phyloP scores from a whole-genome alignment of 2,113 vertebrate genomes.

The Malaclemys terrapin region DNA sequence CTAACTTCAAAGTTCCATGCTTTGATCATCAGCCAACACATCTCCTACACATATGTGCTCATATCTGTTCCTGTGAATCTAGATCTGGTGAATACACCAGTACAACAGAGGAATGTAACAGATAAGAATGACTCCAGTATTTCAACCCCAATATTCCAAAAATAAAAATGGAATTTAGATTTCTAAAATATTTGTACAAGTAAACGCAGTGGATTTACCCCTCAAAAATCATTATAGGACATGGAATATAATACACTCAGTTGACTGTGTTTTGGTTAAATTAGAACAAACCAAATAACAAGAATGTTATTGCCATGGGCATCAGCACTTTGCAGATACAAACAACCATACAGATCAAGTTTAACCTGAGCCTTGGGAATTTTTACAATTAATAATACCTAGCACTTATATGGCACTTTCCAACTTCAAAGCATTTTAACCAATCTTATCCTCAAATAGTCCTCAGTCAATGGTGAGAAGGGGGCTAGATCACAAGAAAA shows the following conservation, averaged over 20 bases:
- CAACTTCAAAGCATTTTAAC: no score
- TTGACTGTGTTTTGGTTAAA: neutral
- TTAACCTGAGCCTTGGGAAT: neutral
- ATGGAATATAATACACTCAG: neutral
- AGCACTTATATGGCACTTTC: neutral
- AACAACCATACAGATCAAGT: neutral
- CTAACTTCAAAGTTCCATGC: neutral
- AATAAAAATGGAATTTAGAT: neutral
- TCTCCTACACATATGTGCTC: neutral
- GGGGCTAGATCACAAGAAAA: neutral
- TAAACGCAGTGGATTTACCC: neutral
- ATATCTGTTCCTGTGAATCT: neutral
- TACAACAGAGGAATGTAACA: neutral
- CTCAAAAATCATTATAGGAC: neutral
- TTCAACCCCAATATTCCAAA: neutral
- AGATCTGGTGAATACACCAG: no score
- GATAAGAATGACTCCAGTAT: neutral
- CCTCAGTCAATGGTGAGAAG: neutral
- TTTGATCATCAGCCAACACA: accelerated
- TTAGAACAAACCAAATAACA: no score
- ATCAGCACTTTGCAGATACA: neutral
- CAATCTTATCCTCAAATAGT: neutral
- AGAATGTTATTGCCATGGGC: neutral
- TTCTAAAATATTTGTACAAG: neutral
- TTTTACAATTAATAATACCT: neutral